phyloP scores from a whole-genome alignment of 2,113 vertebrate genomes.

The Rattus norvegicus region DNA sequence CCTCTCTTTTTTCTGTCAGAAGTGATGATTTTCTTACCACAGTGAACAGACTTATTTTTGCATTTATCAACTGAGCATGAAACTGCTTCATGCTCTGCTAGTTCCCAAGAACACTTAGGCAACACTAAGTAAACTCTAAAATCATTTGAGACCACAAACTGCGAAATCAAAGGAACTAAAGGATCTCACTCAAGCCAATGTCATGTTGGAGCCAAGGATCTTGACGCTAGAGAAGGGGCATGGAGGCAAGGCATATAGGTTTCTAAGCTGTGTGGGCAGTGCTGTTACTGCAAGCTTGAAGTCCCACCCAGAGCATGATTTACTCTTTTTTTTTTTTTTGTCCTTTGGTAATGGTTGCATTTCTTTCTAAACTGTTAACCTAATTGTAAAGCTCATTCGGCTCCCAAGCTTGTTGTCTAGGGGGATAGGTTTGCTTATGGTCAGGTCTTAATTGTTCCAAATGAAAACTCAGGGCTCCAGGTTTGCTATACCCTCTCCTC shows the following conservation, averaged over 20 bases:
- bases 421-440: not conserved
- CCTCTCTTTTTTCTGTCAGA: constrained; percentile 9
- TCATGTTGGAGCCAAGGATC: not conserved
- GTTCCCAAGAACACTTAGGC: constrained; percentile 16
- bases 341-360: not conserved
- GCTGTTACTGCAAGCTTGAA: not conserved
- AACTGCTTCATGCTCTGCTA: not conserved
- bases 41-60: constrained; percentile 45
- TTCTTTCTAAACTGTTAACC: not conserved
- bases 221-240: not conserved
- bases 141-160: not conserved
- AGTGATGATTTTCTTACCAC: not conserved
- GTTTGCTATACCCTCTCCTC: not conserved
- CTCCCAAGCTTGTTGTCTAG: not conserved
- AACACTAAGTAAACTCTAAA: not conserved
- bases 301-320: not conserved
- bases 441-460: not conserved
- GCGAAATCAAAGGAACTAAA: not conserved
- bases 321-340: not conserved
- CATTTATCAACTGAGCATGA: constrained; percentile 39
- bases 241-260: not conserved
- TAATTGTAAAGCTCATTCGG: not conserved
- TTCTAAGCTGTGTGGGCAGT: not conserved
- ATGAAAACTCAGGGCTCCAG: not conserved
- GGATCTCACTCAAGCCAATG: not conserved